Evolutionary conservation across 2,797 vertebrate species (phyloP).

Genomic region (Apodemus agrarius): DNA sequence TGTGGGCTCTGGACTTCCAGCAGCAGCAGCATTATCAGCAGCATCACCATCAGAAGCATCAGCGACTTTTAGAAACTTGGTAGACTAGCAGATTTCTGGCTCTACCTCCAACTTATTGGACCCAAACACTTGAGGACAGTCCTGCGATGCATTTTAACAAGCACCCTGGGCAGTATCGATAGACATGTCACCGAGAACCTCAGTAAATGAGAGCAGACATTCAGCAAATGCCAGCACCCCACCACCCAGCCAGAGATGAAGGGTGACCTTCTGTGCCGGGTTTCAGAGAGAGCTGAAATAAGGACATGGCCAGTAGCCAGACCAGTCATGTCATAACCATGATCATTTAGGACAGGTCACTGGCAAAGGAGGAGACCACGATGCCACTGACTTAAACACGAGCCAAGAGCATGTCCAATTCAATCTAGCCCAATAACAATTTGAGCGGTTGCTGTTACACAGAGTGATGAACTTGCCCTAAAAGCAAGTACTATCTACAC

Average conservation of each 20-base stretch:
- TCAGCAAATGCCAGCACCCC: neutral
- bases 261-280: neutral
- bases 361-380: neutral
- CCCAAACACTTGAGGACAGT: neutral
- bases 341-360: neutral
- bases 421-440: constrained; percentile 48
- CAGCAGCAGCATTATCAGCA: neutral
- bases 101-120: neutral
- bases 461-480: constrained; percentile 51
- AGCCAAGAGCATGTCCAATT: neutral
- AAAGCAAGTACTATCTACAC: constrained; percentile 19
- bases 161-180: neutral
- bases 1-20: neutral
- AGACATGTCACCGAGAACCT: neutral
- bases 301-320: neutral
- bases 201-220: neutral
- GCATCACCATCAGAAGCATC: neutral
- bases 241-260: neutral
- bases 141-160: neutral
- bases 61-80: neutral
- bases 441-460: constrained; percentile 12
- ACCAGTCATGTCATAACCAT: neutral
- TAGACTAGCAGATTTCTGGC: neutral
- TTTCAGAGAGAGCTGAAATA: constrained; percentile 8
- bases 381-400: constrained; percentile 3